Conservation (phyloP, 2,888 invertebrate species). For the Himalopsyche tibetana region DNA sequence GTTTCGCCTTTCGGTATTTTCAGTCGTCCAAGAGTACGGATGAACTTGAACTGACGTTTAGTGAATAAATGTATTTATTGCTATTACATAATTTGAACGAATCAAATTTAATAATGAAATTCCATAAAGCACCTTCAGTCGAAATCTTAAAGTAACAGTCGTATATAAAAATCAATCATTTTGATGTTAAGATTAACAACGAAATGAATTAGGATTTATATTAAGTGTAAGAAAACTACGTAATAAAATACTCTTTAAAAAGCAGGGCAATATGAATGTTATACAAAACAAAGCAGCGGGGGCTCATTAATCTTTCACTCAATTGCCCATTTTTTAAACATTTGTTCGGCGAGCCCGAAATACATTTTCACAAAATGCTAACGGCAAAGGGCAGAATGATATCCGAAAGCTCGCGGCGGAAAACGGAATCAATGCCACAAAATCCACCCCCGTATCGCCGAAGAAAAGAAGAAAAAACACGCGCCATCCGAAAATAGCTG, state of each 20-base stretch:
- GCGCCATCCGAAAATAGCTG: neutral
- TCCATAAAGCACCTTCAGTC: no score
- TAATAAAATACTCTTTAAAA: neutral
- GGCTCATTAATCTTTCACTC: constrained; percentile 27
- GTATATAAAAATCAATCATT: no score
- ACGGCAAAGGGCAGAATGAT: constrained; percentile 26
- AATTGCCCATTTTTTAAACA: constrained; percentile 21
- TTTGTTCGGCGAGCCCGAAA: constrained; percentile 14
- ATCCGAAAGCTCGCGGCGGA: neutral
- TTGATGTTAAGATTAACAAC: no score
- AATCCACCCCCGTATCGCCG: neutral
- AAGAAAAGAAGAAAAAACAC: neutral
- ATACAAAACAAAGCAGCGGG: neutral
- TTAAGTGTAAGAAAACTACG: no score
- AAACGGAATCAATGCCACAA: constrained; percentile 33
- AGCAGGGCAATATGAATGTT: neutral
- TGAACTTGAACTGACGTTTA: no score
- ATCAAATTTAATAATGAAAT: no score
- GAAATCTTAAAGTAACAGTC: no score
- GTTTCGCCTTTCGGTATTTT: no score
- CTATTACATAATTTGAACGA: no score
- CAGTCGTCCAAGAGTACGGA: no score
- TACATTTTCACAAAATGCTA: constrained; percentile 3
- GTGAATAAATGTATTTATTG: no score
- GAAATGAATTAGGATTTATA: no score